Conservation (phyloP, 2,797 vertebrate species). For the Brachymystax lenok region DNA sequence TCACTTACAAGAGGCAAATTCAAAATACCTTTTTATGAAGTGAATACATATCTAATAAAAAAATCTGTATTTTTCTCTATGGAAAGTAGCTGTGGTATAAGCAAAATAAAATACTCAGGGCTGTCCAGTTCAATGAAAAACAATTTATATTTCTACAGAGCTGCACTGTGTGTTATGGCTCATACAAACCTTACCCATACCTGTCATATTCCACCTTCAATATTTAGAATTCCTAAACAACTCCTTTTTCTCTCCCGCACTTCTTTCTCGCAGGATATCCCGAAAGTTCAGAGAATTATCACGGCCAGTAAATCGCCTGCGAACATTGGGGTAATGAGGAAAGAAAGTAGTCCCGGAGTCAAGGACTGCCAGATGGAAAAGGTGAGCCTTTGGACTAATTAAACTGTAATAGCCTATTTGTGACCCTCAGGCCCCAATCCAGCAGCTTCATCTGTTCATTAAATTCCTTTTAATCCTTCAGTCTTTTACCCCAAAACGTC, state of each 20-base stretch:
- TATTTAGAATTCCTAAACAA: neutral
- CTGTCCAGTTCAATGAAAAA: neutral
- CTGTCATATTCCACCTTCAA: neutral
- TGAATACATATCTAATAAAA: neutral
- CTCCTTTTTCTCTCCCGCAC: slow-evolving; percentile 11
- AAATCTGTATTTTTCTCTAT: neutral
- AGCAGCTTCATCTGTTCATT: slow-evolving; percentile 56
- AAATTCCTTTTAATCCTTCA: slow-evolving; percentile 44
- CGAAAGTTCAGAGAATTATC: slow-evolving; percentile 77
- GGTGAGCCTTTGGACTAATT: slow-evolving; percentile 72
- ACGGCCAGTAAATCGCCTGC: slow-evolving; percentile 71
- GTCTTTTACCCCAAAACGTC: slow-evolving; percentile 30
- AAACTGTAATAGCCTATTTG: slow-evolving; percentile 56
- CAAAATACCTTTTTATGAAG: neutral
- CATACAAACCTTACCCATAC: neutral
- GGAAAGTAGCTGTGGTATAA: slow-evolving; percentile 20
- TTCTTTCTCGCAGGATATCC: slow-evolving; percentile 73
- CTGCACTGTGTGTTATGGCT: neutral
- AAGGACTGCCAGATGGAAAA: slow-evolving; percentile 79
- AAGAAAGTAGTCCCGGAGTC: slow-evolving; percentile 58
- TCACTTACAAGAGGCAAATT: slow-evolving; percentile 22
- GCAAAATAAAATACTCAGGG: neutral
- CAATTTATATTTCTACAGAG: neutral
- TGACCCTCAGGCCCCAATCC: slow-evolving; percentile 58
- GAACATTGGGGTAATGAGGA: slow-evolving; percentile 67